These are phyloP conservation scores for Struthidea cinerea DNA, from an alignment of 2,113 vertebrate genomes.

Conservation along the genomic window DNA sequence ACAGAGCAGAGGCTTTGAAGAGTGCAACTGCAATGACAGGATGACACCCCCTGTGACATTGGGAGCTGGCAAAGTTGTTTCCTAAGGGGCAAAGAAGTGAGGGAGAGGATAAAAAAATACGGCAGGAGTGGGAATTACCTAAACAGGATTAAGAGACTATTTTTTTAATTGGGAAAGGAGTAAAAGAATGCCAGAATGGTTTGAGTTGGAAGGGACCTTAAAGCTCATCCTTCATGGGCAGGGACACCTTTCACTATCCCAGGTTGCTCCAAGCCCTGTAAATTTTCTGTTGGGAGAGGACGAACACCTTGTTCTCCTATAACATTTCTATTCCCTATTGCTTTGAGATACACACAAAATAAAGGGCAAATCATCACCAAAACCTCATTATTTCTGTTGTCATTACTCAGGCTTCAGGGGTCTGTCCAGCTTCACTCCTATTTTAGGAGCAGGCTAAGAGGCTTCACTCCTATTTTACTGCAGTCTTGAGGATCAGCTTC, in stretches of 20 bases:
- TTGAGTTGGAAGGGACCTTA: neutral
- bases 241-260: neutral
- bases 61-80: neutral
- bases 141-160: neutral
- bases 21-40: neutral
- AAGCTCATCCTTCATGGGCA: neutral
- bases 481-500: neutral
- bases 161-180: neutral
- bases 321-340: neutral
- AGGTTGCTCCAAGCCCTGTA: neutral
- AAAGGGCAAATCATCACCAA: neutral
- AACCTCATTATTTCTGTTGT: neutral
- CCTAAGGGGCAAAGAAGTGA: neutral
- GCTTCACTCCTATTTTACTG: neutral
- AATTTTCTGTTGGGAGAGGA: neutral
- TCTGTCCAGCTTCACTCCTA: neutral
- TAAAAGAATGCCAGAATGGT: neutral
- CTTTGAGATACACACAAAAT: neutral
- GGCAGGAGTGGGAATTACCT: neutral
- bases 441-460: neutral
- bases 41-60: neutral
- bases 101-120: neutral
- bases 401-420: neutral
- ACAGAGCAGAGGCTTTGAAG: neutral
- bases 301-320: neutral